Evolutionary conservation across 2,888 invertebrate genomes (phyloP).

Genomic region (Choreutis nemorana): DNA sequence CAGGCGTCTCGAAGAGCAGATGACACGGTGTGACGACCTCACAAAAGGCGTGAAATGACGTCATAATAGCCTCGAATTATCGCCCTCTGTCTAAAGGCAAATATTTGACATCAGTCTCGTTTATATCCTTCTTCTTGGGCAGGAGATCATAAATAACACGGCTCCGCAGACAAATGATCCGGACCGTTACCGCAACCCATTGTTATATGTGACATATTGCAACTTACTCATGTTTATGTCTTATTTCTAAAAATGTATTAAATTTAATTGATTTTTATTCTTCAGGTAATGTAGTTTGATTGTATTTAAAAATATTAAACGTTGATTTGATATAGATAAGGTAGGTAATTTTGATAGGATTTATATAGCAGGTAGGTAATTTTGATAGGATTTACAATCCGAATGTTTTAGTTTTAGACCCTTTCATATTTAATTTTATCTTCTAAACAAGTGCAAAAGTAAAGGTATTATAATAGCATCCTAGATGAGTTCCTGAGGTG

Average conservation of each 20-base stretch:
- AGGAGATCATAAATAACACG: conserved; percentile 59
- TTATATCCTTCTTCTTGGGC: conserved; percentile 56
- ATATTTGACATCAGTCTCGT: conserved; percentile 62
- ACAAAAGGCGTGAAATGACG: conserved; percentile 66
- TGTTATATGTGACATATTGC: conserved; percentile 57
- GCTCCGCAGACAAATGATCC: conserved; percentile 56
- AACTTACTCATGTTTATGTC: conserved; percentile 58
- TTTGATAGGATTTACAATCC: too few relatives aligned
- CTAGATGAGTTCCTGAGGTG: conserved; percentile 28
- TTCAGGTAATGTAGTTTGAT: too few relatives aligned
- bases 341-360: too few relatives aligned
- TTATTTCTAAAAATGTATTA: too few relatives aligned
- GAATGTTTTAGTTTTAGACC: too few relatives aligned
- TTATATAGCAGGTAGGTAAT: too few relatives aligned
- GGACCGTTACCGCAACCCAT: conserved; percentile 59
- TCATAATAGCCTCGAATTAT: conserved; percentile 67
- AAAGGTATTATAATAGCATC: neutral
- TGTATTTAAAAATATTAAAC: too few relatives aligned
- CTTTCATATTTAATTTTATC: too few relatives aligned
- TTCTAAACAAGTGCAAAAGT: too few relatives aligned
- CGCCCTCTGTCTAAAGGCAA: conserved; percentile 65
- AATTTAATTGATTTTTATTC: too few relatives aligned
- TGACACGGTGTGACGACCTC: conserved; percentile 62
- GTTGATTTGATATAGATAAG: too few relatives aligned
- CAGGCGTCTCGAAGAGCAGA: conserved; percentile 65